These are phyloP conservation scores for Protobothrops mucrosquamatus DNA, from an alignment of 2,113 vertebrate genomes.

Conservation along the genomic window DNA sequence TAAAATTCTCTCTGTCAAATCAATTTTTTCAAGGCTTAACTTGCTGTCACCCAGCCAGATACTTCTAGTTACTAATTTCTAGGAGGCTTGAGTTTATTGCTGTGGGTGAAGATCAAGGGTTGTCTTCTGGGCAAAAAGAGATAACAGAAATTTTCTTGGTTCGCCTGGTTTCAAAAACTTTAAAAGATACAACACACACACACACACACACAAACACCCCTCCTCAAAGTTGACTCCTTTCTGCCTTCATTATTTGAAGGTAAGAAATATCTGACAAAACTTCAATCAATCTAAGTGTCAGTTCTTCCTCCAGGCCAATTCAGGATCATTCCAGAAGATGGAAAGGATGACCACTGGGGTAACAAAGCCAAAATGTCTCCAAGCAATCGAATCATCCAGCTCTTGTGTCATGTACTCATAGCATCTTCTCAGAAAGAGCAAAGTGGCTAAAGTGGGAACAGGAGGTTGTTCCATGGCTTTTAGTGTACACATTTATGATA, in stretches of 20 bases:
- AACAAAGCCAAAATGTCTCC: neutral
- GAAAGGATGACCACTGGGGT: neutral
- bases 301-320: neutral
- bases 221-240: neutral
- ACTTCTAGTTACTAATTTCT: constrained; percentile 14
- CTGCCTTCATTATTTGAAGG: neutral
- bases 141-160: neutral
- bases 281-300: neutral
- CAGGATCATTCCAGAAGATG: neutral
- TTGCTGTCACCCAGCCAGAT: neutral
- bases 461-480: neutral
- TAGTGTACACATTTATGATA: neutral
- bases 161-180: neutral
- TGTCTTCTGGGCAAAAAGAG: neutral
- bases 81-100: neutral
- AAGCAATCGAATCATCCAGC: neutral
- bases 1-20: neutral
- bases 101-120: neutral
- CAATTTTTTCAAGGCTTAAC: neutral
- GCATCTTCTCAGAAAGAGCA: neutral
- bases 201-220: neutral
- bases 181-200: neutral
- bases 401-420: neutral
- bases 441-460: neutral
- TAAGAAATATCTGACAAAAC: neutral